Base-by-base conservation (phyloP, 1,140 invertebrate species). In the Bombus polaris region DNA sequence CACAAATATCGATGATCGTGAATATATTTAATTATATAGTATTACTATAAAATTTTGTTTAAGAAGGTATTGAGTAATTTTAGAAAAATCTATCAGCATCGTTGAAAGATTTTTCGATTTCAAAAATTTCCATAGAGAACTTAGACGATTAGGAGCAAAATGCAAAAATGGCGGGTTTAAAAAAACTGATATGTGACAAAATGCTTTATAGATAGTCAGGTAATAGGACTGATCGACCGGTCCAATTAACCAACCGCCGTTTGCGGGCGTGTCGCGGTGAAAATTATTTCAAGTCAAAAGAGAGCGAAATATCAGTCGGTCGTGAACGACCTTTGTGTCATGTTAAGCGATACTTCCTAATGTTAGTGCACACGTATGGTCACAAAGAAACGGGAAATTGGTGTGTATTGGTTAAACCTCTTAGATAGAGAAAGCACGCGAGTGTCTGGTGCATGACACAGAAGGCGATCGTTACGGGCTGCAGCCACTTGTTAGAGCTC, bases 401-500 rank as follows among this genome's bases (percentile, higher is more conserved):
- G 15, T 12, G 22, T 71, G 80, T 87, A 70, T 83, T 88, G 80
- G 89, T 88, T 83, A 90, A 90, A 81, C 83, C 83, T 82, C 89
- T 88, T 81, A 84, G 75, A 73, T 87, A 73, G 86, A 90, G 81
- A 88, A 87, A 68, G 86, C 76, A 62, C 80, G 47, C 76, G 85
- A 42, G 73, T 87, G 86, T 90, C 84, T 89, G 81, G 84, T 91
- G 89, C 90, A 91, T 85, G 89, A 87, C 89, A 91, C 71, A 86
- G 88, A 86, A 86, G 73, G 68, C 90, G 90, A 91, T 91, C 90
- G 90, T 91, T 91, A 91, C 90, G 90, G 83, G 82, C 87, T 91
- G 82, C 90, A 88, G 88, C 90, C 90, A 91, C 90, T 91, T 91
- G 90, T 91, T 91, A 91, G 90, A 91, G 84, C 90, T 81, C 83